Percentiles rank a stretch among this genome's conserved stretches.
phyloP scores from a whole-genome alignment of 1,140 invertebrate species.

The Glomeris maerens region DNA sequence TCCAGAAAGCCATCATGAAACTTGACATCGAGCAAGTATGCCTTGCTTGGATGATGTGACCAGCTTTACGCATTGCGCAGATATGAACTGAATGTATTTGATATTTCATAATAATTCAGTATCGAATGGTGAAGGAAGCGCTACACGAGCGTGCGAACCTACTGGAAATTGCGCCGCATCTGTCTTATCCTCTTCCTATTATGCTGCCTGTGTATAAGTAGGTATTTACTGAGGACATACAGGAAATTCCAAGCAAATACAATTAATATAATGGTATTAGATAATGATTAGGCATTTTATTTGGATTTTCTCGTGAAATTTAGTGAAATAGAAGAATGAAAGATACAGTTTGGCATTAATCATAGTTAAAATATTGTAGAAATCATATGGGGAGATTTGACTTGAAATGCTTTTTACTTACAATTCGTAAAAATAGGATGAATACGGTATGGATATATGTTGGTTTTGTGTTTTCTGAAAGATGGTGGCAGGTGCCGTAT shows the following conservation, averaged over 20 bases:
- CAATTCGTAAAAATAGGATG: too few relatives aligned
- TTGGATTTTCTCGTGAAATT: too few relatives aligned
- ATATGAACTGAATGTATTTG: background rate
- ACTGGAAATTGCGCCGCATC: conserved; percentile 87
- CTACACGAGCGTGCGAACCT: conserved; percentile 87
- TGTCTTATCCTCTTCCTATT: conserved; percentile 91
- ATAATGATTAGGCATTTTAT: conserved; percentile 1
- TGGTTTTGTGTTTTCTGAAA: conserved; percentile 36
- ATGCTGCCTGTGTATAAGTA: conserved; percentile 96
- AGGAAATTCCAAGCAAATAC: too few relatives aligned
- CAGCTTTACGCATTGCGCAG: background rate
- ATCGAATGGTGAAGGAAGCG: conserved; percentile 96
- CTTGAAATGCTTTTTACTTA: too few relatives aligned
- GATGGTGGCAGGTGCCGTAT: conserved; percentile 97
- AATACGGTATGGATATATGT: too few relatives aligned
- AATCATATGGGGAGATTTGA: too few relatives aligned
- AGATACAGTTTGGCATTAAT: too few relatives aligned
- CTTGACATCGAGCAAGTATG: conserved; percentile 63
- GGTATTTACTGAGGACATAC: too few relatives aligned
- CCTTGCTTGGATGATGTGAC: too few relatives aligned
- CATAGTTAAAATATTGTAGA: too few relatives aligned
- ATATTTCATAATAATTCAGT: conserved; percentile 41
- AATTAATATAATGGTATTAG: background rate
- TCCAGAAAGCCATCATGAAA: conserved; percentile 93
- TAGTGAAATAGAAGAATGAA: too few relatives aligned